Evolutionary conservation across 2,113 vertebrate genomes (phyloP), one percentile per base, ranked within the genome.

Genomic region (Dipodomys stephensi): DNA sequence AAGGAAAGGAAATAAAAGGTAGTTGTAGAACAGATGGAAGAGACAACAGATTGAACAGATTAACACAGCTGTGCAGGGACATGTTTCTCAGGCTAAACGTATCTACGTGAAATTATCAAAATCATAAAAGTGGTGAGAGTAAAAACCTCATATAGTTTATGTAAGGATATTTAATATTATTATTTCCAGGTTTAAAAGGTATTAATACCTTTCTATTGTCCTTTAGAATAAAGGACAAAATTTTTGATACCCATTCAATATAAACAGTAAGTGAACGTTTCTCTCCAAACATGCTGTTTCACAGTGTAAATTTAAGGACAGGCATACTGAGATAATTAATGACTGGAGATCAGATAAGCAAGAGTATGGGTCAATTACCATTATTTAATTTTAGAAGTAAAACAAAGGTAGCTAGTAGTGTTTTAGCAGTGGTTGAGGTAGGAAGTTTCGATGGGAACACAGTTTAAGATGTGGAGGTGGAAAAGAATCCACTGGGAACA

Each of bases 171-270:
- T 93, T 79, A 86, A 35, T 46, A 23, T 74, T 2, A n/a, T 80
- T 87, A 83, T 10, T 78, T 86, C 19, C 68, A 68, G 44, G 28
- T 46, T 87, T 76, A 64, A 89, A 95, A 89, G 46, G 30, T 67
- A 81, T 39, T 28, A 81, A 25, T 76, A 46, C 15, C 28, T 83
- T 30, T 18, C 76, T 28, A 84, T 20, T 65, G 78, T 28, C 49
- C 49, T 92, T 83, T 89, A 79, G n/a, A 82, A 91, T 68, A 82
- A 92, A 95, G 28, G 53, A 91, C 28, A 62, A 89, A 87, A 32
- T 82, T 10, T 82, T 23, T 86, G 77, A 83, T 23, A 64, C 73
- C 67, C 28, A 90, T 79, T 91, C 49, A 83, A 83, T 15, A 64
- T 73, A 92, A 94, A 87, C 2, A 86, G 28, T 19, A 94, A 80